Evolutionary conservation across 2,797 vertebrate genomes (phyloP).

Genomic region (Tokudaia tokunoshimensis): DNA sequence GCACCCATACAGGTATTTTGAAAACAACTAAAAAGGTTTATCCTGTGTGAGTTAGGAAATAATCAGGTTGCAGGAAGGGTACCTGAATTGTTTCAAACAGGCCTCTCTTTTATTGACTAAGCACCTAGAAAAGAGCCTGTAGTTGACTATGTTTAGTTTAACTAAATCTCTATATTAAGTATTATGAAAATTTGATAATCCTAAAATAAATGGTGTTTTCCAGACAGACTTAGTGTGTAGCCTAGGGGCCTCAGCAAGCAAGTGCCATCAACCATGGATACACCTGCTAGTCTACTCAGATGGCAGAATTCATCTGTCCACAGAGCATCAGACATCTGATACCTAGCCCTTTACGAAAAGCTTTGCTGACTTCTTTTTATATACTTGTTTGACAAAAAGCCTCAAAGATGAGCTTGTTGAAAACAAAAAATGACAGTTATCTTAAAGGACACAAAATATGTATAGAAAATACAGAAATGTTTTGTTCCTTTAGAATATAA

Average conservation of each 20-base stretch:
- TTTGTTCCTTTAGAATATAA: constrained; percentile 53
- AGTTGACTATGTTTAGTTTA: not conserved
- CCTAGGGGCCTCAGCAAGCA: not conserved
- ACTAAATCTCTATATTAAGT: constrained; percentile 40
- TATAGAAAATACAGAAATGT: constrained; percentile 50
- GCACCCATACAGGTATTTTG: constrained; percentile 3
- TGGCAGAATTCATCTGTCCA: not conserved
- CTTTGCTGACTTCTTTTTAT: not conserved
- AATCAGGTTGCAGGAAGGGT: not conserved
- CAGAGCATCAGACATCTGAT: constrained; percentile 3
- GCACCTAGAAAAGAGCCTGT: not conserved
- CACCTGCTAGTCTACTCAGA: not conserved
- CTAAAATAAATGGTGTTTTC: constrained; percentile 1
- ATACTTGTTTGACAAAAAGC: constrained; percentile 16
- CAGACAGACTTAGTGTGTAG: not conserved
- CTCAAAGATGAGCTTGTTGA: constrained; percentile 32
- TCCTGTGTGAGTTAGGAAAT: constrained; percentile 28
- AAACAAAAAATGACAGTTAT: not conserved
- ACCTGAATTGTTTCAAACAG: constrained; percentile 6
- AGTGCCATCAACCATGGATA: not conserved
- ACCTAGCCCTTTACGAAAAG: constrained; percentile 8
- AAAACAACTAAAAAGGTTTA: constrained; percentile 52
- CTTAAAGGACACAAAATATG: constrained; percentile 39
- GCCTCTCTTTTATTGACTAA: constrained; percentile 33
- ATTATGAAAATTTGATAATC: constrained; percentile 21